Conservation (phyloP, 2,797 vertebrate species). For the Lepidocolaptes lacrymiger region DNA sequence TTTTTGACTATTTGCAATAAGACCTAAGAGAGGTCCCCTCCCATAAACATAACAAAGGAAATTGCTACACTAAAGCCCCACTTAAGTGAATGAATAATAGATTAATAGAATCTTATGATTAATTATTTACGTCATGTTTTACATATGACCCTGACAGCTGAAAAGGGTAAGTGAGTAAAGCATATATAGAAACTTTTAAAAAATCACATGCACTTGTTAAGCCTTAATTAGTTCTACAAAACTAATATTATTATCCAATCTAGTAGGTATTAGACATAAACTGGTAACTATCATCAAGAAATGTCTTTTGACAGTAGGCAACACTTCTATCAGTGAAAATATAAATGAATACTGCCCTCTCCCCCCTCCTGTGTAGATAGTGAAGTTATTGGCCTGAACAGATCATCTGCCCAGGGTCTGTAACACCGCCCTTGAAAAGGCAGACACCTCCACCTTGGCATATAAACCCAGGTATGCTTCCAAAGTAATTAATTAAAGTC, state of each 20-base stretch:
- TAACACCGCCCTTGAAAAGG: accelerated
- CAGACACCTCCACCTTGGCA: neutral
- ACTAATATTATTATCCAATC: neutral
- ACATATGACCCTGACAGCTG: neutral
- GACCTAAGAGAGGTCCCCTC: slow-evolving; percentile 28
- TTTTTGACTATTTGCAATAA: slow-evolving; percentile 38
- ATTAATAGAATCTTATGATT: slow-evolving; percentile 29
- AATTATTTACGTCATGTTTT: slow-evolving; percentile 21
- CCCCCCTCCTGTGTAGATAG: neutral
- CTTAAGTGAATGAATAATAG: slow-evolving; percentile 59
- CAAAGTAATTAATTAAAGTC: neutral
- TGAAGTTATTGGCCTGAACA: neutral
- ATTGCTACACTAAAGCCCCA: neutral
- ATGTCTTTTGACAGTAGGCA: neutral
- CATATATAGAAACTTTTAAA: neutral
- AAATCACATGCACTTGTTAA: neutral
- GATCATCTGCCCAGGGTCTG: neutral
- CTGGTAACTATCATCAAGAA: neutral
- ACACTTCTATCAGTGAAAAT: neutral
- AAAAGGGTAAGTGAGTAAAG: neutral
- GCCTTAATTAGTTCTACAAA: neutral
- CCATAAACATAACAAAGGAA: slow-evolving; percentile 49
- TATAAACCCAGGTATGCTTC: neutral
- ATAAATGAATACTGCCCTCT: neutral
- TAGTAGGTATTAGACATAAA: neutral